Conservation (phyloP, 1,140 invertebrate genomes). For the Panagrolaimus sp. region DNA sequence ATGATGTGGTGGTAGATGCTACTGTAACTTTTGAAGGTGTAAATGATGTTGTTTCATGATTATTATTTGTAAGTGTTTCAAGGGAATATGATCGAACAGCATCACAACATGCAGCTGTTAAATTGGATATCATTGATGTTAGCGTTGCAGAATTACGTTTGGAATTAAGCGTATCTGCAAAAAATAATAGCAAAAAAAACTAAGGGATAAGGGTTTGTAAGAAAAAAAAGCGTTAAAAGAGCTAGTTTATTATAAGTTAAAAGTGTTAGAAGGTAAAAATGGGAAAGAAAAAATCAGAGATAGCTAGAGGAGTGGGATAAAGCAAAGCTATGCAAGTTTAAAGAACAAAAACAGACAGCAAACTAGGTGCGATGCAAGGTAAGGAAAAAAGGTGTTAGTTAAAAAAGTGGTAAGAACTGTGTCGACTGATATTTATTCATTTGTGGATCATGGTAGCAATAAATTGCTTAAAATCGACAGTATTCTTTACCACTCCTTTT, state of each 20-base stretch:
- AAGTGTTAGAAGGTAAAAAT: background rate
- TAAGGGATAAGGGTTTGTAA: background rate
- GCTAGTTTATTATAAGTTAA: background rate
- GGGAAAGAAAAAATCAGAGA: background rate
- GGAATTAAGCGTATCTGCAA: background rate
- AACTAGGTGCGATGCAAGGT: background rate
- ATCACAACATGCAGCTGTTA: conserved; percentile 16
- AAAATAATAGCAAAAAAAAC: too few relatives aligned
- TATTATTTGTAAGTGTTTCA: conserved; percentile 31
- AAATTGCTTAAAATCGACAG: background rate
- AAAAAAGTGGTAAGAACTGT: background rate
- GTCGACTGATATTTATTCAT: background rate
- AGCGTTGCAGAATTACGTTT: conserved; percentile 23
- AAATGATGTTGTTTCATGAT: conserved; percentile 4
- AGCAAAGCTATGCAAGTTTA: background rate
- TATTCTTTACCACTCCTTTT: too few relatives aligned
- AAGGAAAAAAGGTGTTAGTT: background rate
- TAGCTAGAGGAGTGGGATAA: background rate
- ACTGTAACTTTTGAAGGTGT: conserved; percentile 16
- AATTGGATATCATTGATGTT: conserved; percentile 31
- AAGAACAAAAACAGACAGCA: background rate
- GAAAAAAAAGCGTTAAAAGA: background rate
- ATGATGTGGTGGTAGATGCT: too few relatives aligned
- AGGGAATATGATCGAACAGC: conserved; percentile 39
- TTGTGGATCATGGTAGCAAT: too few relatives aligned